Base-by-base conservation (phyloP, 1,140 invertebrate species). In the Helicoverpa zea region DNA sequence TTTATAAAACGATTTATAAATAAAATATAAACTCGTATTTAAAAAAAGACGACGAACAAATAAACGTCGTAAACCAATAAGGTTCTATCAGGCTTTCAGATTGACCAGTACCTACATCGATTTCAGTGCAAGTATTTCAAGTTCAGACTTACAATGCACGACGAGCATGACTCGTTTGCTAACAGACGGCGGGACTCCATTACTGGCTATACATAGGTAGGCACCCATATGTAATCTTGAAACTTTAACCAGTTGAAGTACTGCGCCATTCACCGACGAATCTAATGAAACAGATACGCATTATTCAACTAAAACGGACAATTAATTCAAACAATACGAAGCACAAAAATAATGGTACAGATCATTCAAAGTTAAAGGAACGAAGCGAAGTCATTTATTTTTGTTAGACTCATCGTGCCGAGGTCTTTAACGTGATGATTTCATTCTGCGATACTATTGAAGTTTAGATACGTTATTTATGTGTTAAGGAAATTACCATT, bases 211-310 rank as follows among this genome's bases (percentile, higher is more conserved):
- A 94, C 98, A 98, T 23, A 98, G 95, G 92, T 98, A 98, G 18
- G 98, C 97, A 56, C 98, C 98, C 98, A 99, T 99, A 89, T 99
- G 98, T 30, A 98, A 95, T 59, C 98, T 96, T 86, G 97, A 98
- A 54, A 98, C 98, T 95, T 97, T 97, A 35, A 96, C 96, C 83
- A 99, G 96, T 86, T 97, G 97, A 86, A 98, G 95, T 74, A 96
- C 94, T 16, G 97, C 96, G 29, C 98, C 98, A 76, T 97, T 97
- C 54, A 98, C 95, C 30, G 96, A 96, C 72, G 97, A 96, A 87
- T 97, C 97, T 97, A 82, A 63, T 35, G 16, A 66, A 78, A 47
- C 18, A 68, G 9, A 68, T 18, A 49, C 35, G 1, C 16, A 47
- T 18, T 68, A 13, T 14, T 66, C 58, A 61, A 61, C 58, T 30